phyloP scores from a whole-genome alignment of 2,797 vertebrate species.

The Sebastes nivosus region DNA sequence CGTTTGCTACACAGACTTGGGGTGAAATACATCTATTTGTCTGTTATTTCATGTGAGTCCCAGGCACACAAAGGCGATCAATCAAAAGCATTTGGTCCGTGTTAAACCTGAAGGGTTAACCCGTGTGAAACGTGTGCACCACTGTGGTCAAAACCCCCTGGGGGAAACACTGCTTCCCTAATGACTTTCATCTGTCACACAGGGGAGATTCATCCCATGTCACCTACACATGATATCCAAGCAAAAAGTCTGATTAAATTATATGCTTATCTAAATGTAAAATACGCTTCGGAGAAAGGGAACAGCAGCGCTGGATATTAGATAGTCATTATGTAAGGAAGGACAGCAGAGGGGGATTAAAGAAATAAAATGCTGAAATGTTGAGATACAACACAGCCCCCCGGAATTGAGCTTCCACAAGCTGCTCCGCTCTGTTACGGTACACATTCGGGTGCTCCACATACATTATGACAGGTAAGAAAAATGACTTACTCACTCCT shows the following conservation, averaged over 20 bases:
- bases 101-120: slow-evolving; percentile 44
- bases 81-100: slow-evolving; percentile 16
- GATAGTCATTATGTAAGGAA: slow-evolving; percentile 50
- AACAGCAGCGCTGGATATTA: slow-evolving; percentile 38
- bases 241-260: slow-evolving; percentile 68
- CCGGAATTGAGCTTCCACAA: slow-evolving; percentile 52
- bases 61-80: background rate
- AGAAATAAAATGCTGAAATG: slow-evolving; percentile 17
- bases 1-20: background rate
- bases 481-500: slow-evolving; percentile 76
- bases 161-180: slow-evolving; percentile 41
- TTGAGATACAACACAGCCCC: slow-evolving; percentile 25
- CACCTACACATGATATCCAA: slow-evolving; percentile 55
- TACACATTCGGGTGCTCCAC: slow-evolving; percentile 58
- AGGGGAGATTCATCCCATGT: slow-evolving; percentile 44
- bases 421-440: slow-evolving; percentile 65
- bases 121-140: slow-evolving; percentile 24
- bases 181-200: slow-evolving; percentile 62
- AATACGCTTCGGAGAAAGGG: slow-evolving; percentile 56
- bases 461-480: slow-evolving; percentile 81
- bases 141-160: slow-evolving; percentile 24
- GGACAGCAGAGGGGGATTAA: slow-evolving; percentile 28
- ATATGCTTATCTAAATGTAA: slow-evolving; percentile 74
- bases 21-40: background rate
- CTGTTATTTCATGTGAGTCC: slow-evolving; percentile 13